Evolutionary conservation across 2,888 invertebrate genomes (phyloP).

Genomic region (Incurvaria masculella): DNA sequence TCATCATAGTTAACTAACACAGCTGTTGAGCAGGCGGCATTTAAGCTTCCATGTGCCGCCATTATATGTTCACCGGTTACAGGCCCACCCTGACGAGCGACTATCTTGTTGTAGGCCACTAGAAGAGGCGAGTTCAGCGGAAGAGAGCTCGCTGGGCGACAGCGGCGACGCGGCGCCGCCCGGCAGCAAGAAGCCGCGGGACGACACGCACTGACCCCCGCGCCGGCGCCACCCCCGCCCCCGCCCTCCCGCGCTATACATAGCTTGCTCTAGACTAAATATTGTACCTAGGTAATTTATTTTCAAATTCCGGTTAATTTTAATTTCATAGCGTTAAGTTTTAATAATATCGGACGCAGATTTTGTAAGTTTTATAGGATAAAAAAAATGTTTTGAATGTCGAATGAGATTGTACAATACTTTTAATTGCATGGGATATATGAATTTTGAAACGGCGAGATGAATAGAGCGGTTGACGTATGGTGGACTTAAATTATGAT

Average conservation of each 20-base stretch:
- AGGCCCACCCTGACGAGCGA: too few species aligned
- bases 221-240: slow-evolving; percentile 36
- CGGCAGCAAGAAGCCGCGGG: slow-evolving; percentile 47
- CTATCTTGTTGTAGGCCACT: slow-evolving; percentile 31
- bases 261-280: slow-evolving; percentile 48
- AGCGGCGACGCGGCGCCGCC: slow-evolving; percentile 28
- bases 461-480: background rate
- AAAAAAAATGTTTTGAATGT: background rate
- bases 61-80: too few species aligned
- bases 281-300: slow-evolving; percentile 61
- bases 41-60: too few species aligned
- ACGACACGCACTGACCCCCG: slow-evolving; percentile 43
- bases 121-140: slow-evolving; percentile 52
- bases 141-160: slow-evolving; percentile 54
- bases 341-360: slow-evolving; percentile 44
- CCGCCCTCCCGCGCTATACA: slow-evolving; percentile 43
- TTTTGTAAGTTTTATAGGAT: slow-evolving; percentile 58
- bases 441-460: slow-evolving; percentile 9
- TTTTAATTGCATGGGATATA: slow-evolving; percentile 1
- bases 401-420: background rate
- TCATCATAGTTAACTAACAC: too few species aligned
- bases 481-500: background rate
- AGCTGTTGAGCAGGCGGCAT: too few species aligned
- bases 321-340: slow-evolving; percentile 52
- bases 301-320: slow-evolving; percentile 59